phyloP scores from a whole-genome alignment of 2,888 invertebrate species.

The Drosophila anomelani region DNA sequence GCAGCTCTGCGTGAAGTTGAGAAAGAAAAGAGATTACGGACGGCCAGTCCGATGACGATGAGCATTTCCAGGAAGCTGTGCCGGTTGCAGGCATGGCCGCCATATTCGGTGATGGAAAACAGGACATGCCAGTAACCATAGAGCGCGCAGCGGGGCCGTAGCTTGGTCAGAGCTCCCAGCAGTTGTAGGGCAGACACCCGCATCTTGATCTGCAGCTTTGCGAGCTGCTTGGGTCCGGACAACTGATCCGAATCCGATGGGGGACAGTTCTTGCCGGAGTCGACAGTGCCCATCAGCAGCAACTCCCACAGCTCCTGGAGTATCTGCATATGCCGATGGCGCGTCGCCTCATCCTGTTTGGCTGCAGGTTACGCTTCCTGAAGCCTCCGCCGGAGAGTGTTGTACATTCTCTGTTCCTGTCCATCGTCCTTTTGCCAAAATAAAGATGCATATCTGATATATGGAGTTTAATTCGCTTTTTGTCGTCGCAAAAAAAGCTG shows the following conservation, averaged over 20 bases:
- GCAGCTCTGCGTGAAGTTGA: too few relatives aligned
- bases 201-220: slow-evolving; percentile 87
- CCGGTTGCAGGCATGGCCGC: slow-evolving; percentile 1
- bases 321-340: slow-evolving; percentile 48
- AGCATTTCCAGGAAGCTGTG: too few relatives aligned
- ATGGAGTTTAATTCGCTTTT: too few relatives aligned
- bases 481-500: too few relatives aligned
- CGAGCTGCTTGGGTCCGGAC: slow-evolving; percentile 56
- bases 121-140: slow-evolving; percentile 92
- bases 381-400: slow-evolving; percentile 15
- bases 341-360: slow-evolving; percentile 7
- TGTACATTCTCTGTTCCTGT: slow-evolving; percentile 56
- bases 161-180: slow-evolving; percentile 87
- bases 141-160: slow-evolving; percentile 88
- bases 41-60: too few relatives aligned
- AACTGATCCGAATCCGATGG: slow-evolving; percentile 50
- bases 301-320: slow-evolving; percentile 47
- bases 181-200: slow-evolving; percentile 89
- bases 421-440: not conserved
- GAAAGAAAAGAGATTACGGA: too few relatives aligned
- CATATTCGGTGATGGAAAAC: slow-evolving; percentile 86
- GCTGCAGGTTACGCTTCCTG: not conserved
- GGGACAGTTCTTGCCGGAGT: slow-evolving; percentile 86
- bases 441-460: too few relatives aligned
- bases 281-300: slow-evolving; percentile 85